Conservation (phyloP, 2,888 invertebrate species). For the Calliopum simillimum region DNA sequence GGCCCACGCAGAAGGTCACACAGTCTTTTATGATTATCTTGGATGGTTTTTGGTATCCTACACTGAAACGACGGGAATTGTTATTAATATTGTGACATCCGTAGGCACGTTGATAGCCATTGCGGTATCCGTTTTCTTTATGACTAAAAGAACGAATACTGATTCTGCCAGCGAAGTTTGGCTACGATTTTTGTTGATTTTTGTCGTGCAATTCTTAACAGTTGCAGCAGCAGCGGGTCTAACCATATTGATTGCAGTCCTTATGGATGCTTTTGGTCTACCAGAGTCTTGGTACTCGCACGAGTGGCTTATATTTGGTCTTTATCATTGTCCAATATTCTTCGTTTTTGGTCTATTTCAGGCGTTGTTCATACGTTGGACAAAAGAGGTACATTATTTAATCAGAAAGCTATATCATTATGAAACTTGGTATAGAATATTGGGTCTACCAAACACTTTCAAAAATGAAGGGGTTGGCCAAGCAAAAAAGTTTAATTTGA, state of each 20-base stretch:
- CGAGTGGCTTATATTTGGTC: slow-evolving; percentile 68
- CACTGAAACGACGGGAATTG: slow-evolving; percentile 67
- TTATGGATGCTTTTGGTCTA: slow-evolving; percentile 62
- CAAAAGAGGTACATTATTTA: slow-evolving; percentile 51
- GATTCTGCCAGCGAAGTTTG: slow-evolving; percentile 45
- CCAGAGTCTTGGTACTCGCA: slow-evolving; percentile 73
- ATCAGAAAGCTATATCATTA: too few relatives aligned
- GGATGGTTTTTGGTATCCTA: slow-evolving; percentile 77
- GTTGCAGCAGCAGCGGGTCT: slow-evolving; percentile 57
- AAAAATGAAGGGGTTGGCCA: too few relatives aligned
- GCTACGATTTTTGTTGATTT: slow-evolving; percentile 52
- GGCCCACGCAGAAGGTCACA: slow-evolving; percentile 64
- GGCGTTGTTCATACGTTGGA: slow-evolving; percentile 55
- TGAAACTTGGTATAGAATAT: too few relatives aligned
- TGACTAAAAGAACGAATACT: slow-evolving; percentile 46
- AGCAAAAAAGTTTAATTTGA: too few relatives aligned
- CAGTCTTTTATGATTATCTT: slow-evolving; percentile 80
- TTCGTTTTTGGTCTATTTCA: slow-evolving; percentile 58
- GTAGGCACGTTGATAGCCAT: slow-evolving; percentile 62
- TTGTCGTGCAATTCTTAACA: slow-evolving; percentile 55
- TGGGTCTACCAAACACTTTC: too few relatives aligned
- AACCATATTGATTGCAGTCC: slow-evolving; percentile 61
- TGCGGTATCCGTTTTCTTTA: slow-evolving; percentile 52
- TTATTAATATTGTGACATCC: slow-evolving; percentile 62
- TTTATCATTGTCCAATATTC: slow-evolving; percentile 65